Percentiles rank a stretch among this genome's conserved stretches.
These are phyloP conservation scores for Microtus agrestis DNA, from an alignment of 2,797 vertebrate genomes.

Conservation along the genomic window DNA sequence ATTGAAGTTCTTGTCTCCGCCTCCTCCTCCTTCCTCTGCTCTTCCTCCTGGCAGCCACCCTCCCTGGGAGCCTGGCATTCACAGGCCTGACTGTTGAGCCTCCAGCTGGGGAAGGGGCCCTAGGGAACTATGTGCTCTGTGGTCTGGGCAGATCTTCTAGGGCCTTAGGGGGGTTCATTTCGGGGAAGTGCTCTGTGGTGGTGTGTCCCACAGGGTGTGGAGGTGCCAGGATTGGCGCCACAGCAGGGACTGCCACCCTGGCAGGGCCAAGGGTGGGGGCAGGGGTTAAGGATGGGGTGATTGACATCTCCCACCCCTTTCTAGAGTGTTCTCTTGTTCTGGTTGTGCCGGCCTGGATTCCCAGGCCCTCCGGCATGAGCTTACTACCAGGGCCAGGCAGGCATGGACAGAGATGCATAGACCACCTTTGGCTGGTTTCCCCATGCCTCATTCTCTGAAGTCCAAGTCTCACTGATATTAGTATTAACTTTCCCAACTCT, in stretches of 20 bases:
- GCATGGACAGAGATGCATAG: background rate
- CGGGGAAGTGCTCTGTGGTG: slow-evolving; percentile 78
- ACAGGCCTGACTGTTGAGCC: slow-evolving; percentile 70
- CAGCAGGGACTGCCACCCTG: slow-evolving; percentile 38
- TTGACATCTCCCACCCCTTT: background rate
- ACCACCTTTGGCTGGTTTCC: background rate
- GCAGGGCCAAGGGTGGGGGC: slow-evolving; percentile 20
- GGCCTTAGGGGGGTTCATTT: slow-evolving; percentile 73
- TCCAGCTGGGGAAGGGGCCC: slow-evolving; percentile 79
- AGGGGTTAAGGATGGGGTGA: background rate
- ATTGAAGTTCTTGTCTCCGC: background rate
- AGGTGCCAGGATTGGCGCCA: slow-evolving; percentile 72
- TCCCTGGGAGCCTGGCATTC: slow-evolving; percentile 77
- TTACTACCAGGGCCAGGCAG: background rate
- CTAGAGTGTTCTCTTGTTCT: slow-evolving; percentile 44
- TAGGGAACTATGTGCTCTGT: slow-evolving; percentile 78
- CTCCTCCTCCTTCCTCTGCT: slow-evolving; percentile 55
- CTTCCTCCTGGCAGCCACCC: slow-evolving; percentile 61
- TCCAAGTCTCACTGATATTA: background rate
- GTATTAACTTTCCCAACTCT: background rate
- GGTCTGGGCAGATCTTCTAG: slow-evolving; percentile 76
- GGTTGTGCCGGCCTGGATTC: background rate
- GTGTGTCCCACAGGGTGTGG: slow-evolving; percentile 66
- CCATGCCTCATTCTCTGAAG: background rate
- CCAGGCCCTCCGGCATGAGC: background rate